Conservation (phyloP, 1,140 invertebrate genomes). For the Cepaea nemoralis region DNA sequence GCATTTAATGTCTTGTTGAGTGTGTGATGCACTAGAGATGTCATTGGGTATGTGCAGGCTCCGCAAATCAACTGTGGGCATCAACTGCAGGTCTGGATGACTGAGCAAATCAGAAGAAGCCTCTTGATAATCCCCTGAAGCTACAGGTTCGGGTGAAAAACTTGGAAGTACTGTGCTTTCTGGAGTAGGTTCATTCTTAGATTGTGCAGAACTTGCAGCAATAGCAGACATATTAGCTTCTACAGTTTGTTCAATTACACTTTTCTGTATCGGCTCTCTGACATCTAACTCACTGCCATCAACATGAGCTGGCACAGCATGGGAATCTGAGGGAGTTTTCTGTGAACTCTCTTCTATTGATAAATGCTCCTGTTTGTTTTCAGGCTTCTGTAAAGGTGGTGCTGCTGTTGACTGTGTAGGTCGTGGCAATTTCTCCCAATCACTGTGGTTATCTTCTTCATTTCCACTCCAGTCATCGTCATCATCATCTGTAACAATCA, state of each 20-base stretch:
- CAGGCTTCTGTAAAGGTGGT: neutral
- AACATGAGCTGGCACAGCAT: neutral
- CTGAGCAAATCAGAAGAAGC: neutral
- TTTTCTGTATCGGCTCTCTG: neutral
- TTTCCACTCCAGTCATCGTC: slow-evolving; percentile 56
- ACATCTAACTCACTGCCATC: neutral
- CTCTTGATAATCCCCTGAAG: neutral
- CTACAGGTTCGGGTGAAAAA: neutral
- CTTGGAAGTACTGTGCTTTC: neutral
- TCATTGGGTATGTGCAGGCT: slow-evolving; percentile 33
- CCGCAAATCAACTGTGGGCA: neutral
- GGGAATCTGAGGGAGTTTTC: too few relatives aligned
- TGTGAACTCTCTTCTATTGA: neutral
- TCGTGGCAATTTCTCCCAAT: slow-evolving; percentile 45
- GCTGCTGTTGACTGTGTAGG: slow-evolving; percentile 5
- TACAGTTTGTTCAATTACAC: neutral
- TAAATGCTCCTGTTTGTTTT: neutral
- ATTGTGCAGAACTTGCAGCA: neutral
- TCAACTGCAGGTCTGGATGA: neutral
- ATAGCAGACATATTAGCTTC: neutral
- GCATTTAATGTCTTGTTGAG: neutral
- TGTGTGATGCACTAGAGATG: neutral
- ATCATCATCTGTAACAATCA: slow-evolving; percentile 9
- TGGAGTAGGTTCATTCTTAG: neutral
- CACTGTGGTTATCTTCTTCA: slow-evolving; percentile 43